phyloP scores from a whole-genome alignment of 2,797 vertebrate genomes.

The Podarcis lilfordi region DNA sequence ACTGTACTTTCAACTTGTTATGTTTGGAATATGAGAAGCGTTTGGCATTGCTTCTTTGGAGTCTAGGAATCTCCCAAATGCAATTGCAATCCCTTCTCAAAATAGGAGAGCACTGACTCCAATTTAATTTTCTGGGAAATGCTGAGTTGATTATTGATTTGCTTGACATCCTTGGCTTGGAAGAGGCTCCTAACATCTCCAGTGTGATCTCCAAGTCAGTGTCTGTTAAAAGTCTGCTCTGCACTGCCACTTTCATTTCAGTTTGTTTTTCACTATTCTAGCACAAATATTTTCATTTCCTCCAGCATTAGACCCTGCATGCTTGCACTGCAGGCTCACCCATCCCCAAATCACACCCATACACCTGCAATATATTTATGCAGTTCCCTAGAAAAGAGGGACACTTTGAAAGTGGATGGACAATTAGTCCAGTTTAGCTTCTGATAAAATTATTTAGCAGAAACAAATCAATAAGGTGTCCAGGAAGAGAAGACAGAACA shows the following conservation, averaged over 20 bases:
- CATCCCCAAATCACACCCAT: too few relatives aligned
- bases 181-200: neutral
- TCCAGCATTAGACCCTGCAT: neutral
- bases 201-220: neutral
- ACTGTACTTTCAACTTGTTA: neutral
- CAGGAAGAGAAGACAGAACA: neutral
- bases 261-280: neutral
- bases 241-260: neutral
- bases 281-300: neutral
- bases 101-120: neutral
- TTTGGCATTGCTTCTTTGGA: neutral
- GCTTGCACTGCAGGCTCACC: neutral
- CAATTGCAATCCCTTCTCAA: neutral
- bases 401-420: neutral
- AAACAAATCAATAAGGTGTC: neutral
- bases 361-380: neutral
- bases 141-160: neutral
- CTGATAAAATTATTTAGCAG: neutral
- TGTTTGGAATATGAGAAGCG: neutral
- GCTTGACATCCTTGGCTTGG: neutral
- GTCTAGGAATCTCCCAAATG: slow-evolving; percentile 1
- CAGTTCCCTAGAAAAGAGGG: neutral
- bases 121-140: slow-evolving; percentile 21
- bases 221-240: neutral
- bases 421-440: neutral